phyloP scores from a whole-genome alignment of 2,113 vertebrate genomes.

The Apaloderma vittatum region DNA sequence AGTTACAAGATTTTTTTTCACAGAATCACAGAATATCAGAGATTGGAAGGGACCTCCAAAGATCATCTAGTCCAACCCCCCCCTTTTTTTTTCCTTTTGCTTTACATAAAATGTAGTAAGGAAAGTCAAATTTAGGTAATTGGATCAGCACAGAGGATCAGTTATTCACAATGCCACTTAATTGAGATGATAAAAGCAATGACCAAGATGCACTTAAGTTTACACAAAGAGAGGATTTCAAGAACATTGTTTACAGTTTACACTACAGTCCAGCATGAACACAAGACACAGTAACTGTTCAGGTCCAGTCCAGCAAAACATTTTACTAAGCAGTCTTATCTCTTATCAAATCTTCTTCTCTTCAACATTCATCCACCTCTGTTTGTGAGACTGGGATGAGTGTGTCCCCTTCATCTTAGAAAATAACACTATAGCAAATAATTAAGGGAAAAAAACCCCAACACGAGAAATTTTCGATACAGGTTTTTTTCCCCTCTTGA shows the following conservation, averaged over 20 bases:
- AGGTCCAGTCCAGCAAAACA: constrained; percentile 53
- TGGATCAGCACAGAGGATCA: constrained; percentile 41
- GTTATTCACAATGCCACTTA: constrained; percentile 55
- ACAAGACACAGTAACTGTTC: neutral
- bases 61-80: no score
- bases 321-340: constrained; percentile 8
- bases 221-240: constrained; percentile 45
- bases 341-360: constrained; percentile 53
- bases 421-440: constrained; percentile 53
- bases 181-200: constrained; percentile 51
- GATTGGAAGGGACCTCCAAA: no score
- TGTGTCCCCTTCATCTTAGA: constrained; percentile 32
- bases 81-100: constrained; percentile 22
- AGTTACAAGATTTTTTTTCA: constrained; percentile 59
- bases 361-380: constrained; percentile 60
- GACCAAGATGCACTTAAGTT: constrained; percentile 43
- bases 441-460: neutral
- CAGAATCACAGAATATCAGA: no score
- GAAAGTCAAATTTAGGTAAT: constrained; percentile 59
- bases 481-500: constrained; percentile 70
- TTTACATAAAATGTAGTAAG: constrained; percentile 56
- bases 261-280: constrained; percentile 22
- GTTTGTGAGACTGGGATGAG: constrained; percentile 27
- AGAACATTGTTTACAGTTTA: constrained; percentile 33
- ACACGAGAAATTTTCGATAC: constrained; percentile 55